Percentiles rank a stretch among this genome's conserved stretches.
Conservation (phyloP, 2,113 vertebrate species). For the Rhodinocichla rosea region DNA sequence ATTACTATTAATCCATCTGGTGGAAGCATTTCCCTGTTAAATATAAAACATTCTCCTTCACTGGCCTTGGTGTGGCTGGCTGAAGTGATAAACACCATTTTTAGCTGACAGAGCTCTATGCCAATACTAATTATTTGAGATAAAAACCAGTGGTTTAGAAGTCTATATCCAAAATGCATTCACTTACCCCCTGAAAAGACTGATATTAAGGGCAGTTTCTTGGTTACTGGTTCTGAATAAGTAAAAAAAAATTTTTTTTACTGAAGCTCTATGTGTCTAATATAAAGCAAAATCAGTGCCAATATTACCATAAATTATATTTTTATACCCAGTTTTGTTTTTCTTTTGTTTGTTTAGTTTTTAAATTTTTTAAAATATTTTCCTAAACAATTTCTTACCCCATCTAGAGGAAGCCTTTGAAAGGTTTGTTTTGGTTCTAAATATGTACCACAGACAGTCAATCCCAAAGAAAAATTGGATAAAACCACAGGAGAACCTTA, state of each 20-base stretch:
- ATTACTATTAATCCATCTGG: background rate
- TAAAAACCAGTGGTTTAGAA: background rate
- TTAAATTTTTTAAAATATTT: background rate
- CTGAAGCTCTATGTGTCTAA: background rate
- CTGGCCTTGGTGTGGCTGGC: background rate
- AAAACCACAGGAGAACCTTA: background rate
- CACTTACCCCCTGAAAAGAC: background rate
- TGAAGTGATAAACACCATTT: background rate
- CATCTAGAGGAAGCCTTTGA: background rate
- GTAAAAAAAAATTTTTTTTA: background rate
- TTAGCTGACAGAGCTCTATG: background rate
- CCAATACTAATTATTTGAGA: background rate
- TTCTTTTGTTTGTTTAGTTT: background rate
- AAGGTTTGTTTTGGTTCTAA: background rate
- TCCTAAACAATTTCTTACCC: background rate
- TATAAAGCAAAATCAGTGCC: background rate
- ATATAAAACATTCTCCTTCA: background rate
- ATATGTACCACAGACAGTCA: background rate
- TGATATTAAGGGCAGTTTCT: background rate
- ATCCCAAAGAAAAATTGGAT: background rate
- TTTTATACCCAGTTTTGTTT: background rate
- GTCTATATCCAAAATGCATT: background rate
- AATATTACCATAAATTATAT: background rate
- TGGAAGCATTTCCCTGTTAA: background rate
- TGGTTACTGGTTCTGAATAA: background rate